Percentiles rank a stretch among this genome's conserved stretches.
These are phyloP conservation scores for Etheostoma perlongum DNA, from an alignment of 2,797 vertebrate genomes.

Conservation along the genomic window DNA sequence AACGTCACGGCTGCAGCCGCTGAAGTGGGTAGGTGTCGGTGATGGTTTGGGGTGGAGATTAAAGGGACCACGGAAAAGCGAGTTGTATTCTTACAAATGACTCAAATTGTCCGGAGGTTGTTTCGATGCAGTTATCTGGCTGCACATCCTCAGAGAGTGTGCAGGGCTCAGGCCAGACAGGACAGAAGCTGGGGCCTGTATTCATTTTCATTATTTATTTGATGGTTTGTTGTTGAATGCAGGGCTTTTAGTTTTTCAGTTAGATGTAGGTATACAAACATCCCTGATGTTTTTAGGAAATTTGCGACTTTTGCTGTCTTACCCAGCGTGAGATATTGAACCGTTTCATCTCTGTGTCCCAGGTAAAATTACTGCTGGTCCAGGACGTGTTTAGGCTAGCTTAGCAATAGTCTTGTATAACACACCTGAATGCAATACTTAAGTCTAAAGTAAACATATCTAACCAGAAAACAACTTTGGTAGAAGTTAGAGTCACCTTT, in stretches of 20 bases:
- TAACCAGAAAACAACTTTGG: no score
- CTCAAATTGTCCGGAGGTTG: slow-evolving; percentile 5
- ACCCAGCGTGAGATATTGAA: background rate
- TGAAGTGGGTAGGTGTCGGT: slow-evolving; percentile 63
- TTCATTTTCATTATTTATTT: slow-evolving; percentile 6
- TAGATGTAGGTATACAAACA: background rate
- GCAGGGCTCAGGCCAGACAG: slow-evolving; percentile 11
- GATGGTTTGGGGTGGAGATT: background rate
- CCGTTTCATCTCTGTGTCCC: background rate
- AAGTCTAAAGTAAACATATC: no score
- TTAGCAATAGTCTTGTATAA: background rate
- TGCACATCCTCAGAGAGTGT: slow-evolving; percentile 8
- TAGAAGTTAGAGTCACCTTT: no score
- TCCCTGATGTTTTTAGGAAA: background rate
- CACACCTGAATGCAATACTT: no score
- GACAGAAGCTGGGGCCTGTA: background rate
- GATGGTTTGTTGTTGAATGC: background rate
- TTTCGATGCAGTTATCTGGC: slow-evolving; percentile 25
- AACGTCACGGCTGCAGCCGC: slow-evolving; percentile 49
- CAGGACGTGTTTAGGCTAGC: slow-evolving; percentile 4
- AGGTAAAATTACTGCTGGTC: background rate
- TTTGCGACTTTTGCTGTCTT: slow-evolving; percentile 2
- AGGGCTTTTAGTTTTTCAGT: background rate
- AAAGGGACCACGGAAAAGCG: background rate
- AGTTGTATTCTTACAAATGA: slow-evolving; percentile 25